These are phyloP conservation scores for Hyla sarda DNA, from an alignment of 2,113 vertebrate genomes.

Conservation along the genomic window DNA sequence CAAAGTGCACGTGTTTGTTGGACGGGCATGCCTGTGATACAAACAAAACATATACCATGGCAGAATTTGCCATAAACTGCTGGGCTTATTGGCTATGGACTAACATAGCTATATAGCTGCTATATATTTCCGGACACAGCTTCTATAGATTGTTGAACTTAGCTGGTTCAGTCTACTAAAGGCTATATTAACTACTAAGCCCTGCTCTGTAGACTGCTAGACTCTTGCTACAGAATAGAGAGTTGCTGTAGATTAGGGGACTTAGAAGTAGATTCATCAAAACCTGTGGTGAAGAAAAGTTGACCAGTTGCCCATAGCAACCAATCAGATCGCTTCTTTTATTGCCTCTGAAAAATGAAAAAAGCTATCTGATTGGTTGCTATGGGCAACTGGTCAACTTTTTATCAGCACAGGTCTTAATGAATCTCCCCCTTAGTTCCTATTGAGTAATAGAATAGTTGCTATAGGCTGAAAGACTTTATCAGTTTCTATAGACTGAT, in stretches of 20 bases:
- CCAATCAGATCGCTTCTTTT: too few species aligned
- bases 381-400: too few species aligned
- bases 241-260: not conserved
- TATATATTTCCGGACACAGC: not conserved
- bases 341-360: too few species aligned
- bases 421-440: too few species aligned
- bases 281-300: too few species aligned
- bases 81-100: not conserved
- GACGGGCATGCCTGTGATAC: not conserved
- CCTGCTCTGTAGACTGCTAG: not conserved
- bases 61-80: not conserved
- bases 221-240: not conserved
- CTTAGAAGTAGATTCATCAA: too few species aligned
- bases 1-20: not conserved
- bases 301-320: too few species aligned
- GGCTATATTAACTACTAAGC: too few species aligned
- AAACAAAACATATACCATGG: not conserved
- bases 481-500: too few species aligned
- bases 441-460: not conserved
- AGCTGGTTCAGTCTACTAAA: too few species aligned
- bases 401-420: too few species aligned
- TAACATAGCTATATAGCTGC: not conserved
- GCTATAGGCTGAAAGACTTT: not conserved
- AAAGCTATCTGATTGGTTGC: too few species aligned
- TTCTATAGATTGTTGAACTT: not conserved